Evolutionary conservation across 2,797 vertebrate genomes (phyloP), one percentile per base, ranked within the genome.

Genomic region (Eleutherodactylus coqui): DNA sequence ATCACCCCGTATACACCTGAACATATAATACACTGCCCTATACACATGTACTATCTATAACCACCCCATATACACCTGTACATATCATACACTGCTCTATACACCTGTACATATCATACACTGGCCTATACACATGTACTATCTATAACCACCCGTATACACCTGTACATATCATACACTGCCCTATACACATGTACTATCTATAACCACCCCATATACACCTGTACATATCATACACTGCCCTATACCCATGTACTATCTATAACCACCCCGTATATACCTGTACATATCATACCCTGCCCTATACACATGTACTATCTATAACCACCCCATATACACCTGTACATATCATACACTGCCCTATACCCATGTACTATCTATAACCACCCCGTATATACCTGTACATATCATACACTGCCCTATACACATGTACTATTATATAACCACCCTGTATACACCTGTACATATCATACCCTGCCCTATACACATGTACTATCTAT

Each of bases 161-260:
- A 49, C 49, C 3, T 19, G 47, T 29, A 77, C 75, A 53, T 24
- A 58, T 51, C 32, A 27, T 13, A 49, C 24, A 58, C 55, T 58
- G 55, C 55, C 55, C 24, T 58, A 27, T 58, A 27, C 19, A 55
- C 21, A 24, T 24, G 0, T 17, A n/a, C 17, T 27, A 27, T 27
- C 6, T 13, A 27, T 38, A 80, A n/a, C n/a, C n/a, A n/a, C n/a
- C n/a, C n/a, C 36, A 29, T 16, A 58, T 16, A 53, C 16, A 53
- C 49, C 49, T 0, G 49, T 53, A 53, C 51, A 53, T 53, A 5
- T 11, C 17, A 21, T 53, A 3, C 11, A 60, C 55, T 17, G 3
- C 53, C 53, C 27, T 4, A 32, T 27, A 77, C 75, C 53, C 75
- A 77, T 47, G 49, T 14, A 75, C 73, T 62, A 75, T 43, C 27